These are phyloP conservation scores for Dermatophagoides farinae DNA, from an alignment of 1,140 invertebrate genomes.

Conservation along the genomic window DNA sequence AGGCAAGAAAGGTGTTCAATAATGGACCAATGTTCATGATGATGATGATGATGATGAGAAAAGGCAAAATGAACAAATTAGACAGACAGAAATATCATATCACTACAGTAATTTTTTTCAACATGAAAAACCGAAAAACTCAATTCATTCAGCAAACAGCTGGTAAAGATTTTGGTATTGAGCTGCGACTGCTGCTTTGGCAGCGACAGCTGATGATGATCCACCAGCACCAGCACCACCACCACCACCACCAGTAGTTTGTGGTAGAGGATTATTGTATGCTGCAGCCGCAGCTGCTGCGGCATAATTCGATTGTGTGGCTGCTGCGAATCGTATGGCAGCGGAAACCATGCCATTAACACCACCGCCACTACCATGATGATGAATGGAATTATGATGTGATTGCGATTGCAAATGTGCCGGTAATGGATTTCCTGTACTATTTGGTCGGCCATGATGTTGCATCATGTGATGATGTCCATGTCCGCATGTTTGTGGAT, in stretches of 20 bases:
- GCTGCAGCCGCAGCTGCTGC: neutral
- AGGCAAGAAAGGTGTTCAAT: neutral
- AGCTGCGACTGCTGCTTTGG: neutral
- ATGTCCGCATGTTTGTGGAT: neutral
- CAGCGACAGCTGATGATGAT: too few species aligned
- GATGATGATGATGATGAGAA: neutral
- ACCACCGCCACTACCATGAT: neutral
- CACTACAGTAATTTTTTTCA: too few species aligned
- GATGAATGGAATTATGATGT: neutral
- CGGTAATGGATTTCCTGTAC: slow-evolving; percentile 12
- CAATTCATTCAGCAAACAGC: slow-evolving; percentile 14
- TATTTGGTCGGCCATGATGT: neutral
- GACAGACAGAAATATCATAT: neutral
- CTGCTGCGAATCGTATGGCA: too few species aligned
- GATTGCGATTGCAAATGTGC: slow-evolving; percentile 12
- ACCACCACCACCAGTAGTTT: too few species aligned
- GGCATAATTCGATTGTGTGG: neutral
- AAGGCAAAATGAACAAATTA: neutral
- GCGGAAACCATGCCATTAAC: neutral
- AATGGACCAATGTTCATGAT: neutral
- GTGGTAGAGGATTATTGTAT: too few species aligned
- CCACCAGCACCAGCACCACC: too few species aligned
- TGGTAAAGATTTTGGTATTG: slow-evolving; percentile 17
- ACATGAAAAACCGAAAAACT: too few species aligned
- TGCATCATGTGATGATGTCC: slow-evolving; percentile 1